Conservation (phyloP, 2,888 invertebrate species). For the Agriopis marginaria region DNA sequence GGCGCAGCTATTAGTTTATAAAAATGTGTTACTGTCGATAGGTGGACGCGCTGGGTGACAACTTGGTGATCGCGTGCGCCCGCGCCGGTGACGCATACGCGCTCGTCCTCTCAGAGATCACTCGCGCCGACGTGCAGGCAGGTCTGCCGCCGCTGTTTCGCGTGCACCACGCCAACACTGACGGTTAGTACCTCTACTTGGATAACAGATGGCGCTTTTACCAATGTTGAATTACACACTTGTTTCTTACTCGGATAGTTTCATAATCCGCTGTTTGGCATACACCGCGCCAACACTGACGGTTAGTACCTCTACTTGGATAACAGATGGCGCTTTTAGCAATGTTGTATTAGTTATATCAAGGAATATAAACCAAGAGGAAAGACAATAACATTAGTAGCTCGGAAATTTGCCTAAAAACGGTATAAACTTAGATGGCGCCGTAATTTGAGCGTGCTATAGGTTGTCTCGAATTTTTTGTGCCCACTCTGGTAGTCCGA, state of each 20-base stretch:
- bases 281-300: conserved; percentile 71
- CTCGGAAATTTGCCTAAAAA: too few relatives aligned
- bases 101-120: conserved; percentile 57
- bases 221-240: not conserved
- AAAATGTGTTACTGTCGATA: conserved; percentile 43
- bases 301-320: conserved; percentile 56
- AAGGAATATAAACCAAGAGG: too few relatives aligned
- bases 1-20: too few relatives aligned
- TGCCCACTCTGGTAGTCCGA: too few relatives aligned
- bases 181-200: conserved; percentile 61
- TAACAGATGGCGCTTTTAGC: conserved; percentile 5
- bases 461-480: too few relatives aligned
- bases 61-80: conserved; percentile 67
- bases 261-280: conserved; percentile 61
- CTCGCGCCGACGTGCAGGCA: conserved; percentile 38
- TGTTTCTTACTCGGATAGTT: not conserved
- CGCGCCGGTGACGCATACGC: conserved; percentile 70
- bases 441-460: too few relatives aligned
- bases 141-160: conserved; percentile 66
- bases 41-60: conserved; percentile 74
- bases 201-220: conserved; percentile 4
- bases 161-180: conserved; percentile 68
- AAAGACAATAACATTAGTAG: too few relatives aligned
- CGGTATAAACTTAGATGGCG: too few relatives aligned
- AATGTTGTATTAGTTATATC: too few relatives aligned